Evolutionary conservation across 2,888 invertebrate genomes (phyloP), one percentile per base, ranked within the genome.

Genomic region (Drosophila koepferae): DNA sequence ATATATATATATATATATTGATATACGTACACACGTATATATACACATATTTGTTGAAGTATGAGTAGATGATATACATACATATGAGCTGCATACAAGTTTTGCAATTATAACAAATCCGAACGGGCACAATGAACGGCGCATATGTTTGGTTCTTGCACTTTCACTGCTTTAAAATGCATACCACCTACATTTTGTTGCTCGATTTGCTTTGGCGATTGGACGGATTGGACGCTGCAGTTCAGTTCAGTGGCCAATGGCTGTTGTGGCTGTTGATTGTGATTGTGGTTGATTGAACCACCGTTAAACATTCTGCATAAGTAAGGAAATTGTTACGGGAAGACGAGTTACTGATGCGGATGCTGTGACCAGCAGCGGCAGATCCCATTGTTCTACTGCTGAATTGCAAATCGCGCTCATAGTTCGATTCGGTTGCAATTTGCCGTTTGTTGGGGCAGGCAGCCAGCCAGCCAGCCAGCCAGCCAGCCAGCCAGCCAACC

Each of bases 391-490:
- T 88, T 86, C 85, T 86, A 83, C 85, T 77, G 81, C 81, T 88
- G 85, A 86, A 86, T 86, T 86, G 85, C 85, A 86, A 86, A 86
- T 86, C 80, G 73, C 62, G 69, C 77, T 77, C 79, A 85, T 87
- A 85, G 85, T 87, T 46, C 73, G 44, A 36, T 65, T 75, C 64
- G 69, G 82, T 81, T 85, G 84, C 88, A 85, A 83, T 88, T 86
- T 85, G 88, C 80, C 86, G 86, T 86, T 85, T 86, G 85, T 86
- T 86, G 85, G 85, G 85, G 85, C 85, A 86, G 85, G 88, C 85
- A 79, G 77, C 44, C 43, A 28, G 6, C 28, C 18, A 41, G 7
- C n/a, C n/a, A n/a, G n/a, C n/a, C n/a, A n/a, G n/a, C n/a, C n/a
- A n/a, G n/a, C n/a, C n/a, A n/a, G n/a, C n/a, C n/a, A 44, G 20